phyloP scores from a whole-genome alignment of 1,140 invertebrate species.

The Vanessa tameamea region DNA sequence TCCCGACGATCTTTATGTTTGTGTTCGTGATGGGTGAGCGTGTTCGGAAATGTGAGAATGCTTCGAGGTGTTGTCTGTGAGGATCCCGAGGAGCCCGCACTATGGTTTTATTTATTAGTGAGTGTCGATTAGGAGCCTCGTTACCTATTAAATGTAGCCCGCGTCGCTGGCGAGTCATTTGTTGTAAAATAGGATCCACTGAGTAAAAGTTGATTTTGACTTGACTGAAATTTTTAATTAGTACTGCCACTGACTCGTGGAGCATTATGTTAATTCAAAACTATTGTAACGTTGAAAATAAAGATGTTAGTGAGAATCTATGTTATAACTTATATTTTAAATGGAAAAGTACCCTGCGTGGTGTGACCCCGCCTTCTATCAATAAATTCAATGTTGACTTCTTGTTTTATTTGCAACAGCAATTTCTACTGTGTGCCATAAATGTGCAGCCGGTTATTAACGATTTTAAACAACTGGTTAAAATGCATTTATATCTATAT shows the following conservation, averaged over 20 bases:
- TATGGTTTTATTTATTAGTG: constrained; percentile 26
- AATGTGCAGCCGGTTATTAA: too few species aligned
- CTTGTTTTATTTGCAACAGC: constrained; percentile 16
- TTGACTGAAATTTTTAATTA: constrained; percentile 9
- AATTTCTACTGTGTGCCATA: too few species aligned
- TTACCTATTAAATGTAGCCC: constrained; percentile 19
- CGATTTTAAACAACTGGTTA: too few species aligned
- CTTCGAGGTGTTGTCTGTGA: background rate
- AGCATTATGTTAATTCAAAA: constrained; percentile 5
- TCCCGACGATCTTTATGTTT: too few species aligned
- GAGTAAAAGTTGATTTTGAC: background rate
- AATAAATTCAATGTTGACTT: constrained; percentile 38
- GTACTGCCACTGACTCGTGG: constrained; percentile 9
- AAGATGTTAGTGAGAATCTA: constrained; percentile 18
- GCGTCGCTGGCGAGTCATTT: constrained; percentile 17
- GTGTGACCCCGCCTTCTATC: constrained; percentile 1
- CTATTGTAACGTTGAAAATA: constrained; percentile 11
- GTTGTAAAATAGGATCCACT: background rate
- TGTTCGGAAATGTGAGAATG: background rate
- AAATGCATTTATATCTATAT: too few species aligned
- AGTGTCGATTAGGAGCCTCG: constrained; percentile 9
- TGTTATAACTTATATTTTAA: constrained; percentile 13
- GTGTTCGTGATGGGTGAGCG: too few species aligned
- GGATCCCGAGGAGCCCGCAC: constrained; percentile 16
- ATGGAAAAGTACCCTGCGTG: background rate